Percentiles rank a stretch among this genome's conserved stretches.
Conservation (phyloP, 2,888 invertebrate genomes). For the Perizoma affinitatum region DNA sequence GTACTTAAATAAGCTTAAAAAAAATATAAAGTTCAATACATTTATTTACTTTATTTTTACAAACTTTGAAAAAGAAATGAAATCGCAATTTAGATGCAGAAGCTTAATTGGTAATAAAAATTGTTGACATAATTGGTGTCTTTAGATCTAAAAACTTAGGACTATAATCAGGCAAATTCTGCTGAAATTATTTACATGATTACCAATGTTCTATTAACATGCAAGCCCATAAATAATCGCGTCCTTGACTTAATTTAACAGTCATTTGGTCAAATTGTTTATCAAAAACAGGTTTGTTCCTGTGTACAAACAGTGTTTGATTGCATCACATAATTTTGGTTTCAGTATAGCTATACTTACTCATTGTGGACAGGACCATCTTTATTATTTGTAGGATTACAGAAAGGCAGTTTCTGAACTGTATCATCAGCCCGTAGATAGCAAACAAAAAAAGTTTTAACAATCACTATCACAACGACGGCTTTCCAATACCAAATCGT, state of each 20-base stretch:
- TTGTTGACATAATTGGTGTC: no score
- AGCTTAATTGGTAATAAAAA: no score
- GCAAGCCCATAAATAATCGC: background rate
- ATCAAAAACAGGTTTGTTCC: constrained; percentile 13
- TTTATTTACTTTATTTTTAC: no score
- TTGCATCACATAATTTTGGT: constrained; percentile 4
- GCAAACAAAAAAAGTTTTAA: constrained; percentile 65
- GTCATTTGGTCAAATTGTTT: constrained; percentile 6
- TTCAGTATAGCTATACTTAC: constrained; percentile 54
- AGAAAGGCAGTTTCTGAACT: constrained; percentile 74
- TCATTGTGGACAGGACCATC: constrained; percentile 61
- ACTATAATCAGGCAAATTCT: no score
- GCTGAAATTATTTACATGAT: no score
- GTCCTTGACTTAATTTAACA: background rate
- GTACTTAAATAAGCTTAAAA: no score
- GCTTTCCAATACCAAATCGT: constrained; percentile 77
- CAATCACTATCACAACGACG: constrained; percentile 66
- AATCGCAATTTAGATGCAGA: no score
- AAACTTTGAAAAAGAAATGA: no score
- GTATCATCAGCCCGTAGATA: constrained; percentile 70
- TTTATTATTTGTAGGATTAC: constrained; percentile 68
- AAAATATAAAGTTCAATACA: no score
- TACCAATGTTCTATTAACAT: no score
- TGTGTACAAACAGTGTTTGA: constrained; percentile 21
- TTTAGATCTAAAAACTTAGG: no score